Evolutionary conservation across 1,140 invertebrate genomes (phyloP).

Genomic region (Batillaria attramentaria): DNA sequence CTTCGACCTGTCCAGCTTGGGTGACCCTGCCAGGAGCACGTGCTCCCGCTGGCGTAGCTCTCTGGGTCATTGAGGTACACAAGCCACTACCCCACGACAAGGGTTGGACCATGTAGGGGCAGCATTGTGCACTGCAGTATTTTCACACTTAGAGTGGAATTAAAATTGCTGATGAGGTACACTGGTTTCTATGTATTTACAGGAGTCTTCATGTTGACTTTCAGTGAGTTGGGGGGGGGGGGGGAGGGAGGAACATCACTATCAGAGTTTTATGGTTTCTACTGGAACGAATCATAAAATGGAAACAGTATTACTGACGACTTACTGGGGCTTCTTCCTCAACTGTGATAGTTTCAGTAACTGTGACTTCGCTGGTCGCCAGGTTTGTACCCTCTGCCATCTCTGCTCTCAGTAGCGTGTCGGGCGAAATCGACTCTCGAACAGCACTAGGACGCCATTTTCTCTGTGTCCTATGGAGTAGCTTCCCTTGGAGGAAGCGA

Average conservation of each 20-base stretch:
- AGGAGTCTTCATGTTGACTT: no score
- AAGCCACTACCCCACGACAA: no score
- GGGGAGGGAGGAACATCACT: neutral
- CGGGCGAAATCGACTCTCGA: neutral
- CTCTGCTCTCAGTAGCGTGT: neutral
- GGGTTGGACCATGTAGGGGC: no score
- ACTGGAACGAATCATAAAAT: neutral
- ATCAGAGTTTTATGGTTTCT: neutral
- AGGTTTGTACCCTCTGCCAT: neutral
- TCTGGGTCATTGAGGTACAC: no score
- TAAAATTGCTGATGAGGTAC: no score
- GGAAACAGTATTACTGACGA: neutral
- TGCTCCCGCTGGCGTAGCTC: no score
- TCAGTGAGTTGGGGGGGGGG: neutral
- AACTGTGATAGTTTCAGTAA: neutral
- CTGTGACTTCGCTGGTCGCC: neutral
- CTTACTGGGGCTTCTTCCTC: conserved; percentile 10
- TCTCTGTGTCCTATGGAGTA: neutral
- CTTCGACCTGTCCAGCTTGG: no score
- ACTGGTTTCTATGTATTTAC: no score
- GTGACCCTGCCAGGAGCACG: no score
- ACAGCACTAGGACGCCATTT: neutral
- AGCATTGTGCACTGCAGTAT: no score
- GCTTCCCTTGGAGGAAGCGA: neutral
- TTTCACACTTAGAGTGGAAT: no score